Conservation (phyloP, 2,113 vertebrate species). For the Merops nubicus region DNA sequence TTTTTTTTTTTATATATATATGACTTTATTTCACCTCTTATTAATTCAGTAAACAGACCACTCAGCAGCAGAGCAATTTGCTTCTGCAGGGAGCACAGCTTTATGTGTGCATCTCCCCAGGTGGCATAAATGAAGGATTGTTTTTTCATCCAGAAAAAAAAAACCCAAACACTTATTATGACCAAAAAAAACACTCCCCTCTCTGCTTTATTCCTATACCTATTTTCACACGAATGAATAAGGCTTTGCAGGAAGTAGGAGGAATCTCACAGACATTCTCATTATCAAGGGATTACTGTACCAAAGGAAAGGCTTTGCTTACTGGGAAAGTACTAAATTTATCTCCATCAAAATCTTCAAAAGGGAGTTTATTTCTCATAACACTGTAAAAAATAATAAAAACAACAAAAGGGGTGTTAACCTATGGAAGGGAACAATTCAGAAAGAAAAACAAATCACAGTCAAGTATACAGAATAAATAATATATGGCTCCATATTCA, state of each 20-base stretch:
- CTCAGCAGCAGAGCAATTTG: slow-evolving; percentile 38
- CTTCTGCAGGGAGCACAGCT: slow-evolving; percentile 14
- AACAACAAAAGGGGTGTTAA: neutral
- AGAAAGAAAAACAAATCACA: neutral
- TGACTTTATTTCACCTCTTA: slow-evolving; percentile 17
- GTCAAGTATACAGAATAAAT: neutral
- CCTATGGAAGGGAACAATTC: neutral
- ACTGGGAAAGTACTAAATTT: slow-evolving; percentile 79
- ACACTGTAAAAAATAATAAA: slow-evolving; percentile 65
- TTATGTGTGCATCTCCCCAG: neutral
- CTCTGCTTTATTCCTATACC: neutral
- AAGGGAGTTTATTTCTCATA: slow-evolving; percentile 65
- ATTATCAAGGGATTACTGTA: neutral
- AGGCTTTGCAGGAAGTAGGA: neutral
- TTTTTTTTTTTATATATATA: neutral
- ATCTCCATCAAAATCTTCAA: slow-evolving; percentile 77
- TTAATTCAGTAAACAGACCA: slow-evolving; percentile 48
- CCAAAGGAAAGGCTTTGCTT: slow-evolving; percentile 58
- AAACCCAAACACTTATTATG: neutral
- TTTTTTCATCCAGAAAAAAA: neutral
- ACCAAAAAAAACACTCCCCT: neutral
- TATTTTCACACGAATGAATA: slow-evolving; percentile 27
- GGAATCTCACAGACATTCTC: neutral
- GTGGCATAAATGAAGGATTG: slow-evolving; percentile 8
- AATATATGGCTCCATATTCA: neutral